Percentiles rank a stretch among this genome's conserved stretches.
Conservation (phyloP, 1,140 invertebrate species). For the Drosophila pruinosa region DNA sequence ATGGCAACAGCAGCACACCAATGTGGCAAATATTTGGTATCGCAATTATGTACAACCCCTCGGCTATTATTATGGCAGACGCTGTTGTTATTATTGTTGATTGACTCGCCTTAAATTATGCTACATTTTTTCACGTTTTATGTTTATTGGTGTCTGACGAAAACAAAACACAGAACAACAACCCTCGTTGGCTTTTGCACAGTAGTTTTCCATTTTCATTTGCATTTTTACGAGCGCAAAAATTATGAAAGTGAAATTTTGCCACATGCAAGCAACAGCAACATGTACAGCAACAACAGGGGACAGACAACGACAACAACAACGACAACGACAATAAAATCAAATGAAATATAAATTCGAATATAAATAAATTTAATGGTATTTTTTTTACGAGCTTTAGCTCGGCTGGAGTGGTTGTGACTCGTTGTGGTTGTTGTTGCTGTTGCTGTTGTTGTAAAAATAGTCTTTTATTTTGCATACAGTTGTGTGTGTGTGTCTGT, state of each 20-base stretch:
- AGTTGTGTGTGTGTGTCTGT: constrained; percentile 22
- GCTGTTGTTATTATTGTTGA: constrained; percentile 37
- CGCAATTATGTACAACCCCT: constrained; percentile 46
- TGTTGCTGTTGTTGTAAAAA: constrained; percentile 38
- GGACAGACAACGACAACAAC: constrained; percentile 11
- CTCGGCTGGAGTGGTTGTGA: constrained; percentile 1
- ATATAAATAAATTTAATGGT: constrained; percentile 46
- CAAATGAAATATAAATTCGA: constrained; percentile 58
- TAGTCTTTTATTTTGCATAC: constrained; percentile 37
- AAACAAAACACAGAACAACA: constrained; percentile 13
- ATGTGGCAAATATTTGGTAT: constrained; percentile 37
- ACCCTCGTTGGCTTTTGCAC: constrained; percentile 4
- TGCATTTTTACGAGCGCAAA: constrained; percentile 62
- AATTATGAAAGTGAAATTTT: constrained; percentile 75
- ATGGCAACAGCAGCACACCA: not conserved
- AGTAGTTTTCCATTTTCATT: constrained; percentile 53
- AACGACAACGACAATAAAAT: constrained; percentile 57
- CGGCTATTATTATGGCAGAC: not conserved
- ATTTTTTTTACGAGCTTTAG: constrained; percentile 11
- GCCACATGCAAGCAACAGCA: not conserved
- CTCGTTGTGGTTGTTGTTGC: constrained; percentile 10
- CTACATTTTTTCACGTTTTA: constrained; percentile 31
- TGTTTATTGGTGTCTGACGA: constrained; percentile 1
- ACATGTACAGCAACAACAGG: constrained; percentile 24
- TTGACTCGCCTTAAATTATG: constrained; percentile 66